These are phyloP conservation scores for Acrossocheilus fasciatus DNA, from an alignment of 2,797 vertebrate species.

Conservation along the genomic window DNA sequence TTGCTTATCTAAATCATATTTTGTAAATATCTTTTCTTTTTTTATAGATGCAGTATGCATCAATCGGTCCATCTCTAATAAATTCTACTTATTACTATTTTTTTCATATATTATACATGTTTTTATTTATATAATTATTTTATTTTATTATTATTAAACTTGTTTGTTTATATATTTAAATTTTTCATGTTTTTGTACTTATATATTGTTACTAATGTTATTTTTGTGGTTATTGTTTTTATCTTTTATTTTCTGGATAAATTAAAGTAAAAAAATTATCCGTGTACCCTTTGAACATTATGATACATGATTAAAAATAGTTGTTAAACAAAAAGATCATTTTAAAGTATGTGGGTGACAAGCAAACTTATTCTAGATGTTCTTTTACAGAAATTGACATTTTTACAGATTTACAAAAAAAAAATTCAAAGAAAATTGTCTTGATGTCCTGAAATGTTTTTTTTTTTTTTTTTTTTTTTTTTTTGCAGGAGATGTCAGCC, in stretches of 20 bases:
- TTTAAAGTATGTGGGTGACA: background rate
- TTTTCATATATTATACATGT: background rate
- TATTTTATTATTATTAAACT: background rate
- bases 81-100: too few species aligned
- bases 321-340: background rate
- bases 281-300: too few species aligned
- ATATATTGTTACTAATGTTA: background rate
- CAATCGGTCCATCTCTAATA: too few species aligned
- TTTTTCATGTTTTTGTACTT: background rate
- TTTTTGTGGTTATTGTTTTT: background rate
- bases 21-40: too few species aligned
- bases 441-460: background rate
- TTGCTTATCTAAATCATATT: too few species aligned
- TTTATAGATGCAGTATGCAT: too few species aligned
- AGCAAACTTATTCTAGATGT: background rate
- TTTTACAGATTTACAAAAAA: background rate
- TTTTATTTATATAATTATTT: background rate
- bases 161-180: background rate
- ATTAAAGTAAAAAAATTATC: too few species aligned
- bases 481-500: conserved; percentile 89
- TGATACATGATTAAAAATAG: too few species aligned
- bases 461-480: background rate
- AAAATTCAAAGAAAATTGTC: background rate
- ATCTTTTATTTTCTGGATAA: background rate
- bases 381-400: too few species aligned